These are phyloP conservation scores for Phthorimaea operculella DNA, from an alignment of 1,140 invertebrate species.

Conservation along the genomic window DNA sequence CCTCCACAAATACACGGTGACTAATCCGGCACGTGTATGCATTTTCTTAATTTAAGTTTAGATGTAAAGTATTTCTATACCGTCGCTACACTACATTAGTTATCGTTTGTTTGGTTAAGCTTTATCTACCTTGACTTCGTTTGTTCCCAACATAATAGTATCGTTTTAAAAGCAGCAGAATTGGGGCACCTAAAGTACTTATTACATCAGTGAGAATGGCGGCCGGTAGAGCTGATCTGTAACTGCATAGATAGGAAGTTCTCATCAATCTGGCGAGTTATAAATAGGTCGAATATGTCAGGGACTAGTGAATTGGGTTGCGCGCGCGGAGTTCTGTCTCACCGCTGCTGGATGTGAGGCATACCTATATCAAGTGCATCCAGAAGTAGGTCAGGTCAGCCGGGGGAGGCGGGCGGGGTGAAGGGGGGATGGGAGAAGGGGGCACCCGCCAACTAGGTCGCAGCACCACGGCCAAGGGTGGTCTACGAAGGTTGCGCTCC, in stretches of 20 bases:
- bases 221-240: neutral
- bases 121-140: too few relatives aligned
- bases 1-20: neutral
- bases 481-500: slow-evolving; percentile 54
- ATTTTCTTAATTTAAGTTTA: too few relatives aligned
- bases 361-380: slow-evolving; percentile 52
- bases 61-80: too few relatives aligned
- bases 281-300: slow-evolving; percentile 33
- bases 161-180: too few relatives aligned
- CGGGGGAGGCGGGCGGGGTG: slow-evolving; percentile 8
- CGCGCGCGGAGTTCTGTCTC: slow-evolving; percentile 27
- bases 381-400: slow-evolving; percentile 57
- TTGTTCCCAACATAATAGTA: too few relatives aligned
- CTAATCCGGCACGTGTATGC: neutral
- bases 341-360: slow-evolving; percentile 29
- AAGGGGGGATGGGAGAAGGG: slow-evolving; percentile 16
- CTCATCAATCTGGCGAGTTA: neutral
- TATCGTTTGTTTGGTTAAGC: too few relatives aligned
- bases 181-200: too few relatives aligned
- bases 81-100: too few relatives aligned
- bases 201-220: too few relatives aligned
- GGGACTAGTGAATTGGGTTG: slow-evolving; percentile 33
- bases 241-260: neutral
- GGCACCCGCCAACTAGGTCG: slow-evolving; percentile 41
- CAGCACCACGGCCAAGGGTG: slow-evolving; percentile 64